A percentile compares a stretch with the other conserved stretches of the same genome.
Evolutionary conservation across 1,140 invertebrate species (phyloP).

Genomic region (Harlomillsia oculata): DNA sequence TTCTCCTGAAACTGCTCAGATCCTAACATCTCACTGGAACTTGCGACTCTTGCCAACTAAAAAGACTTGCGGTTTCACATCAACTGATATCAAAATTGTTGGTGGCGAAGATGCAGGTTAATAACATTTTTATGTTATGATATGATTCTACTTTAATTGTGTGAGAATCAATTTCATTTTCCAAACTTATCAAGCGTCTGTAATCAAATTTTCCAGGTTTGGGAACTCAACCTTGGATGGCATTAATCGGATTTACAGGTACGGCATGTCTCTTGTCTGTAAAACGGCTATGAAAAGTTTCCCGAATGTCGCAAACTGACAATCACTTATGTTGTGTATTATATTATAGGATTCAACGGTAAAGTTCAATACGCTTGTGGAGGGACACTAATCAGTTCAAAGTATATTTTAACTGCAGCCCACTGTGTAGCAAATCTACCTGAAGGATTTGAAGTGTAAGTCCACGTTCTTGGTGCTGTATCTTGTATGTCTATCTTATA

Average conservation of each 20-base stretch:
- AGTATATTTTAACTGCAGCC: neutral
- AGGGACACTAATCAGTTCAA: neutral
- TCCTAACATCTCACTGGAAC: neutral
- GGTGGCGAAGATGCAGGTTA: neutral
- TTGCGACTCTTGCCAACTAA: neutral
- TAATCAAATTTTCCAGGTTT: no score
- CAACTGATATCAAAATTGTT: neutral
- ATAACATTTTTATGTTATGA: no score
- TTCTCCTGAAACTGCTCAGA: neutral
- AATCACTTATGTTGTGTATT: neutral
- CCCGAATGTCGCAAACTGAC: neutral
- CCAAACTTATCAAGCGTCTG: no score
- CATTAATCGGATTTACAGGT: constrained; percentile 2
- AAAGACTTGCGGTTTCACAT: neutral
- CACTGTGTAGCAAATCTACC: neutral
- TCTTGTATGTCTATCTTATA: no score
- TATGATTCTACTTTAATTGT: no score
- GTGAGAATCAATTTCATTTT: no score
- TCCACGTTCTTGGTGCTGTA: neutral
- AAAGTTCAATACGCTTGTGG: neutral
- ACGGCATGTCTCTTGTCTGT: neutral
- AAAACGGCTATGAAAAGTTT: neutral
- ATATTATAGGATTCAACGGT: neutral
- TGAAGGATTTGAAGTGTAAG: no score
- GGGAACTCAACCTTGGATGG: constrained; percentile 5